Conservation (phyloP, 2,888 invertebrate genomes). For the Ormyrus rosae region DNA sequence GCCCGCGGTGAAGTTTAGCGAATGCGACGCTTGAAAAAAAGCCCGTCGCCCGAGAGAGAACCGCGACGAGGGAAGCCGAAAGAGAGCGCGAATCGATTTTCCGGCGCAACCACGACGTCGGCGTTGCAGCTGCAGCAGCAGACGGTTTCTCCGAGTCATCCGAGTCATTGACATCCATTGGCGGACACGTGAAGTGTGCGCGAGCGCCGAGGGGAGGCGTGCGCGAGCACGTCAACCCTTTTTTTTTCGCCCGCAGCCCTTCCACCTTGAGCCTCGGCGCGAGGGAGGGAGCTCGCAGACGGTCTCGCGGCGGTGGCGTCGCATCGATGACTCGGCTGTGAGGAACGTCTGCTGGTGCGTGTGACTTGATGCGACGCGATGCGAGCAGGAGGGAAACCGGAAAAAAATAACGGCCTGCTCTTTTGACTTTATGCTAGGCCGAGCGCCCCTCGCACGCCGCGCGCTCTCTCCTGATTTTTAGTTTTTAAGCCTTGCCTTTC, state of each 20-base stretch:
- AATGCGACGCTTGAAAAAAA: neutral
- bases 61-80: neutral
- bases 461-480: neutral
- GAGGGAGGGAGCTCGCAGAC: constrained; percentile 17
- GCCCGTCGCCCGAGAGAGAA: neutral
- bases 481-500: too few species aligned
- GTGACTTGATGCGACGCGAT: constrained; percentile 8
- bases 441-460: too few species aligned
- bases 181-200: constrained; percentile 44
- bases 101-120: constrained; percentile 58
- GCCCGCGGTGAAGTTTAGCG: too few species aligned
- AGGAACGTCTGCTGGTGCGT: neutral
- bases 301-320: constrained; percentile 50
- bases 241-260: constrained; percentile 21
- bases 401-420: constrained; percentile 34
- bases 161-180: constrained; percentile 74
- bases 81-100: constrained; percentile 68
- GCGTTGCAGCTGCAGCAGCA: constrained; percentile 49
- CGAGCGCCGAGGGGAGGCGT: constrained; percentile 11
- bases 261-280: constrained; percentile 24
- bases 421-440: constrained; percentile 8
- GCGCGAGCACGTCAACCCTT: constrained; percentile 32
- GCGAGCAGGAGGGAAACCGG: neutral
- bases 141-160: constrained; percentile 69
- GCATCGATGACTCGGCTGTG: constrained; percentile 66